Evolutionary conservation across 2,113 vertebrate genomes (phyloP).

Genomic region (Mystacornis crossleyi): DNA sequence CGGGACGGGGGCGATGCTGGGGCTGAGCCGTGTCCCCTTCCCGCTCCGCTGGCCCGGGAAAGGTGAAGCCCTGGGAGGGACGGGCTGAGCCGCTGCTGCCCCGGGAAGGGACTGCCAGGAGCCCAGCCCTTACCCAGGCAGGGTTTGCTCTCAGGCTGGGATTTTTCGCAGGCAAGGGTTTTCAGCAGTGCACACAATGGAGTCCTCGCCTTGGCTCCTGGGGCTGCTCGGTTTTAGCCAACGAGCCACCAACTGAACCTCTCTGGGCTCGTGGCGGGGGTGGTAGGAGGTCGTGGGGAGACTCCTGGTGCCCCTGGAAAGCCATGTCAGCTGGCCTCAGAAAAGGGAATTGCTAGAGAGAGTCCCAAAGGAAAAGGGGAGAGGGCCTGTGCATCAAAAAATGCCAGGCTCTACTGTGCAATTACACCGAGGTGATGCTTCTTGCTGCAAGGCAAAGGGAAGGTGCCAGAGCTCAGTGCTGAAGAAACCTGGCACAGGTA

Average conservation of each 20-base stretch:
- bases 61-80: background rate
- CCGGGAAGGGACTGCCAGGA: background rate
- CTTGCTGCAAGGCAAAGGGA: background rate
- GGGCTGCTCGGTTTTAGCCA: background rate
- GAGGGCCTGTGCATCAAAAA: rapidly evolving
- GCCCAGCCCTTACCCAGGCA: background rate
- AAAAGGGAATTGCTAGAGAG: background rate
- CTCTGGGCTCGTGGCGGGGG: background rate
- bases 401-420: background rate
- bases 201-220: background rate
- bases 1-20: background rate
- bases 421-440: rapidly evolving
- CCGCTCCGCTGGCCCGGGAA: background rate
- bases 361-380: background rate
- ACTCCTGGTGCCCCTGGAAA: background rate
- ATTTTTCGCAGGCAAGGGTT: background rate
- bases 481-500: background rate
- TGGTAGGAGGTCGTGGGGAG: too few species aligned
- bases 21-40: background rate
- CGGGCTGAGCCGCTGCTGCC: background rate
- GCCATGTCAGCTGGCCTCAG: background rate
- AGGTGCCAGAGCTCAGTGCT: background rate
- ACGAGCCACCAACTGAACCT: background rate
- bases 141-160: background rate
- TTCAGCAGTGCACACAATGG: background rate